Evolutionary conservation across 2,888 invertebrate genomes (phyloP), one percentile per base, ranked within the genome.

Genomic region (Habroteleia sp.): DNA sequence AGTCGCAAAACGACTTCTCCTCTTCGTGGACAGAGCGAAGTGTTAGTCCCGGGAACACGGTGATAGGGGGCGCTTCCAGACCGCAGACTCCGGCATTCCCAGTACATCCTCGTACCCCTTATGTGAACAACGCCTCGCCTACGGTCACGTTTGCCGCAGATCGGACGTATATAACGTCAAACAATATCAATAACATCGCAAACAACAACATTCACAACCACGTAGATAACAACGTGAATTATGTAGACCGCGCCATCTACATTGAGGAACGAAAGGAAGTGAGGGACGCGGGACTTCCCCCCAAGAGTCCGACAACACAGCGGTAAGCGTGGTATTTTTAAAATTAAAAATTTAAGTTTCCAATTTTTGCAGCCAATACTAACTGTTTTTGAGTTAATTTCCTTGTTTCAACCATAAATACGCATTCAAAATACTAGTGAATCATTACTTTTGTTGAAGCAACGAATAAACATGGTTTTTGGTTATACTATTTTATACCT

Each of bases 71-170:
- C 35, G 90, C 90, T 23, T 91, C 92, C 75, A 91, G 96, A 71
- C 95, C 96, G 16, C 95, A 96, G 87, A 97, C 97, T 13, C 97
- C 98, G 35, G 95, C 95, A 58, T 98, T 98, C 91, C 97, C 98
- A 71, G 96, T 96, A 58, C 94, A 95, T 83, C 96, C 96, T 65
- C 93, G 96, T 82, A 97, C 96, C 3, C 97, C 96, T 7, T 95
- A 94, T 90, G 93, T 93, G 79, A 95, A 94, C 84, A 94, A 94
- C 84, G 91, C 93, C 39, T 92, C 93, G 65, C 93, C 93, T 58
- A 91, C 92, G 48, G 91, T 91, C 74, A 88, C 88, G 13, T 88
- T 87, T 56, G 88, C 87, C 23, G 73, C 84, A 17, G 88, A 88
- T 78, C 85, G 85, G 1, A 62, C 77, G 10, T 84, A 86, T 76